Conservation (phyloP, 2,113 vertebrate genomes). For the Ophiodon elongatus region DNA sequence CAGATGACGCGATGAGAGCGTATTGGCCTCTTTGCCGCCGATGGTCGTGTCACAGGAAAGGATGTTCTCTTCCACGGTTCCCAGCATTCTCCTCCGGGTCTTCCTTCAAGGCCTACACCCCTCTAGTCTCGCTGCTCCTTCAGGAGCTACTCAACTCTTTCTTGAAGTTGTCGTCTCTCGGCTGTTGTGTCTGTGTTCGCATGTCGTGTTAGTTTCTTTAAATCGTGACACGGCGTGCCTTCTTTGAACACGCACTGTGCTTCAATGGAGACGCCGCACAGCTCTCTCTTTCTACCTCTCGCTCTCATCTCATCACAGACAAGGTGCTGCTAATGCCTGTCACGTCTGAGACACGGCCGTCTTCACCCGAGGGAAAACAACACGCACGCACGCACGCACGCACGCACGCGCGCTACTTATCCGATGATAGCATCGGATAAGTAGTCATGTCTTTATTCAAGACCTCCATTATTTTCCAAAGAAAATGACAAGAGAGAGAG, state of each 20-base stretch:
- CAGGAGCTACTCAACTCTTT: not conserved
- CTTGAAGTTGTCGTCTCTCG: conserved; percentile 5
- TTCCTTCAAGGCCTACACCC: not conserved
- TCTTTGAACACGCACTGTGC: conserved; percentile 24
- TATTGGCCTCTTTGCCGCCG: not conserved
- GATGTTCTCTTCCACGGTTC: not conserved
- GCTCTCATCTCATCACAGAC: conserved; percentile 18
- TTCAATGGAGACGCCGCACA: conserved; percentile 1
- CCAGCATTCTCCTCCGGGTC: not conserved
- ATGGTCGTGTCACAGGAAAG: not conserved
- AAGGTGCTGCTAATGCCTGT: conserved; percentile 14
- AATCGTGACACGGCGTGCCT: conserved; percentile 21
- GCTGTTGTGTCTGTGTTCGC: not conserved
- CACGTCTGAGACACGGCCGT: conserved; percentile 11
- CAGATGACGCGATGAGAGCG: not conserved
- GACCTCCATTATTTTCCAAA: not conserved
- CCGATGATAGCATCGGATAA: not conserved
- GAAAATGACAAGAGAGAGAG: not conserved
- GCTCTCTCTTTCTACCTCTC: conserved; percentile 5
- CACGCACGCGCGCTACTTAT: no score
- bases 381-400: not conserved
- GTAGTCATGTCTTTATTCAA: conserved; percentile 27
- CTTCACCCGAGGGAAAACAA: conserved; percentile 9
- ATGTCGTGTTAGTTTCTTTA: conserved; percentile 12
- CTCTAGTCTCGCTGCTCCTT: not conserved